These are phyloP conservation scores for Mamestra configurata DNA, from an alignment of 1,140 invertebrate genomes.

Conservation along the genomic window DNA sequence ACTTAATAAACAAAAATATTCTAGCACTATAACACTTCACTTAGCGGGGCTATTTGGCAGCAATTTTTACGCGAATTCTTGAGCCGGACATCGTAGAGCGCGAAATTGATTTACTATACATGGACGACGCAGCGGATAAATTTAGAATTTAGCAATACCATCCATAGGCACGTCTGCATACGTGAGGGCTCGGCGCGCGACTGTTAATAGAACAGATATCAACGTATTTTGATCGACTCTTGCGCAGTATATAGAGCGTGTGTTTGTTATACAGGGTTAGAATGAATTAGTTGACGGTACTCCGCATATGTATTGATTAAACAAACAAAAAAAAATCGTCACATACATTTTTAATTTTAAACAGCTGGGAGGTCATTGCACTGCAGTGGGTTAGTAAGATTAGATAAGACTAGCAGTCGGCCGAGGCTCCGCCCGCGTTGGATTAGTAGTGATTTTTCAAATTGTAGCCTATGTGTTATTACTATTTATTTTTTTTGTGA, in stretches of 20 bases:
- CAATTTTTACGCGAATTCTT: slow-evolving; percentile 10
- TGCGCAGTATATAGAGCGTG: slow-evolving; percentile 57
- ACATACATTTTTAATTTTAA: no score
- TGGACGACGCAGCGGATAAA: slow-evolving; percentile 9
- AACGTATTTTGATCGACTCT: slow-evolving; percentile 55
- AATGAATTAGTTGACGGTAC: no score
- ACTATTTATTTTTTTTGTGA: no score
- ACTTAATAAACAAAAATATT: slow-evolving; percentile 18
- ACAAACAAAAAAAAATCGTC: no score
- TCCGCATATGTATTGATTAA: no score
- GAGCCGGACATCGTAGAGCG: neutral
- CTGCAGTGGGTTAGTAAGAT: no score
- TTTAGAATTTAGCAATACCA: slow-evolving; percentile 45
- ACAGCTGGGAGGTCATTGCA: no score
- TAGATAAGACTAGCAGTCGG: no score
- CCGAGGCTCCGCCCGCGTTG: no score
- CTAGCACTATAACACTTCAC: neutral
- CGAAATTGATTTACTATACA: neutral
- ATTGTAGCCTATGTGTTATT: no score
- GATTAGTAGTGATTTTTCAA: no score
- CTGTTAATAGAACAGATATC: slow-evolving; percentile 49
- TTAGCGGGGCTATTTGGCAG: neutral
- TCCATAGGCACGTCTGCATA: slow-evolving; percentile 53
- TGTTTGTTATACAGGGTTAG: neutral
- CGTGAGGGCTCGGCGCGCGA: slow-evolving; percentile 55